Percentiles rank a stretch among this genome's conserved stretches.
Evolutionary conservation across 2,113 vertebrate species (phyloP).

Genomic region (Amblyopsis rosae): DNA sequence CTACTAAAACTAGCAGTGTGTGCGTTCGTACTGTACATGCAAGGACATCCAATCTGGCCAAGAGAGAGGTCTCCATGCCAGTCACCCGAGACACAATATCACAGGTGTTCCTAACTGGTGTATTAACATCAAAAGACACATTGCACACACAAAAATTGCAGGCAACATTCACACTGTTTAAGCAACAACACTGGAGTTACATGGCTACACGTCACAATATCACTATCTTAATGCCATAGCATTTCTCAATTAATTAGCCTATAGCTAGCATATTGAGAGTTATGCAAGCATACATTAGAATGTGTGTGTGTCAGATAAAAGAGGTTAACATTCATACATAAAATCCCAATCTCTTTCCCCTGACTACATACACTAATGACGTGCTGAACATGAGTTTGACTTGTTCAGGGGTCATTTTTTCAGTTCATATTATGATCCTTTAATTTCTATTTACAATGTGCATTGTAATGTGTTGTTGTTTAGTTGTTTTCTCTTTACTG

Average conservation of each 20-base stretch:
- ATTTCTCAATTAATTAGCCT: background rate
- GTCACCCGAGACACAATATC: conserved; percentile 53
- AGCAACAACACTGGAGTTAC: no score
- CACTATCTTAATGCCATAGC: conserved; percentile 14
- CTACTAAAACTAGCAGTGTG: background rate
- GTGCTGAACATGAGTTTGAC: conserved; percentile 33
- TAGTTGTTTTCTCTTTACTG: no score
- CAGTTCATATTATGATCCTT: conserved; percentile 61
- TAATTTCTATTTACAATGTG: conserved; percentile 13
- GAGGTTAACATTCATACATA: no score
- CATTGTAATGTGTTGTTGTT: conserved; percentile 30
- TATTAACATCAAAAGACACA: background rate
- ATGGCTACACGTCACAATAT: no score
- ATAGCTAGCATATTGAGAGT: conserved; percentile 47
- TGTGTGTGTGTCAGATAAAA: no score
- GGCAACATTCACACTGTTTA: background rate
- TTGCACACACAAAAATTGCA: conserved; percentile 7
- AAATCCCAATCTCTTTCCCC: conserved; percentile 24
- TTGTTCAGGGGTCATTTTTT: conserved; percentile 46
- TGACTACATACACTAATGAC: conserved; percentile 38
- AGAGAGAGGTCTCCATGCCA: conserved; percentile 22
- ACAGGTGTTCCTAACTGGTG: no score
- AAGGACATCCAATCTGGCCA: conserved; percentile 48
- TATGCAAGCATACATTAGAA: conserved; percentile 10
- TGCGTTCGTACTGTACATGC: background rate